phyloP scores from a whole-genome alignment of 2,888 invertebrate species.

The Germaria angustata region DNA sequence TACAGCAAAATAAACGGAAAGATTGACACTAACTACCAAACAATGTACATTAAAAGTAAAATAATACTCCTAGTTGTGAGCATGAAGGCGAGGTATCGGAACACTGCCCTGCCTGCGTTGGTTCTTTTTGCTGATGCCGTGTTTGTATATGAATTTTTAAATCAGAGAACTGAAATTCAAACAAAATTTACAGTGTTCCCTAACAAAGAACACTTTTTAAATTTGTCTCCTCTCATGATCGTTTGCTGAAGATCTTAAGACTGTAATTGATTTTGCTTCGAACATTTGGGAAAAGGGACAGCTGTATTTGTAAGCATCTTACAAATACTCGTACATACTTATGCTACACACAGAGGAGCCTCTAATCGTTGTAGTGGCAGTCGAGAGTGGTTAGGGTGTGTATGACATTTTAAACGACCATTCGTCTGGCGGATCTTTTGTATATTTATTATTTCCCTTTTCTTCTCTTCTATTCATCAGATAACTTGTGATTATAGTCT shows the following conservation, averaged over 20 bases:
- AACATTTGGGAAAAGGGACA: slow-evolving; percentile 16
- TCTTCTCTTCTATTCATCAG: slow-evolving; percentile 30
- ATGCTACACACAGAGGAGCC: no score
- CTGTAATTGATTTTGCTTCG: slow-evolving; percentile 15
- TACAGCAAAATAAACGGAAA: slow-evolving; percentile 67
- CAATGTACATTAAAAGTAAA: slow-evolving; percentile 68
- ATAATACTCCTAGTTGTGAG: slow-evolving; percentile 42
- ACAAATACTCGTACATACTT: neutral
- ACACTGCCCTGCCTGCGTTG: slow-evolving; percentile 7
- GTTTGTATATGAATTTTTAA: neutral
- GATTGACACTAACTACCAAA: slow-evolving; percentile 68
- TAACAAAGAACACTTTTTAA: neutral
- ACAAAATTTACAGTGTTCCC: slow-evolving; percentile 24
- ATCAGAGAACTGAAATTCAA: neutral
- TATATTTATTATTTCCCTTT: slow-evolving; percentile 31
- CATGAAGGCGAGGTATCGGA: slow-evolving; percentile 4
- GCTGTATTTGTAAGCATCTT: slow-evolving; percentile 37
- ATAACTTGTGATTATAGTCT: slow-evolving; percentile 55
- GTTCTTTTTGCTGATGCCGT: slow-evolving; percentile 5
- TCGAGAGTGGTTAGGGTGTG: neutral
- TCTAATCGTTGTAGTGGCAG: neutral
- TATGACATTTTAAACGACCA: slow-evolving; percentile 34
- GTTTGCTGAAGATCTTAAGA: neutral
- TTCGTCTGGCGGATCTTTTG: slow-evolving; percentile 61
- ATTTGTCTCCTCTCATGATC: neutral